Conservation (phyloP, 2,113 vertebrate species). For the Oncorhynchus clarkii region DNA sequence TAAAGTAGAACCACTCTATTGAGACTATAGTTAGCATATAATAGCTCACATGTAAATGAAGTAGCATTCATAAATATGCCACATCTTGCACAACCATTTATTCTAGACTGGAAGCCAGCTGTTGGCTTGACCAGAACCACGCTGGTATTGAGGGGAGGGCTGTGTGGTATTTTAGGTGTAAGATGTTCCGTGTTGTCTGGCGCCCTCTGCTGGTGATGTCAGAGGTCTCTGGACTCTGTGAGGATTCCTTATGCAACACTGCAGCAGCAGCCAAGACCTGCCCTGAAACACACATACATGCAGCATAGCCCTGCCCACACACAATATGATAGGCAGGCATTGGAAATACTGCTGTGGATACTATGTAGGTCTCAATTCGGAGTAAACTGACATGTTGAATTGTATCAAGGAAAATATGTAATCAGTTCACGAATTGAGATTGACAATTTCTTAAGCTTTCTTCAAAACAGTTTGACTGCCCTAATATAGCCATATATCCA, state of each 20-base stretch:
- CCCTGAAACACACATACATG: too few species aligned
- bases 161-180: background rate
- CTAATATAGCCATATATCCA: background rate
- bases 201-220: constrained; percentile 56
- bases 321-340: background rate
- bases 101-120: background rate
- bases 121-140: constrained; percentile 12
- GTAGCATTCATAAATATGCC: background rate
- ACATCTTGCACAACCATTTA: background rate
- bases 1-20: too few species aligned
- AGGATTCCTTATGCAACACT: background rate
- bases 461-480: background rate
- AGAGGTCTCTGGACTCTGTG: background rate
- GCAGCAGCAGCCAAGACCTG: background rate
- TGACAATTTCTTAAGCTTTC: background rate
- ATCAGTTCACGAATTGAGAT: background rate
- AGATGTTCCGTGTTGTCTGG: constrained; percentile 27
- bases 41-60: background rate
- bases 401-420: background rate
- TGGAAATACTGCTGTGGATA: background rate
- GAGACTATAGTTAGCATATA: too few species aligned
- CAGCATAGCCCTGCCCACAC: background rate
- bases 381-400: background rate
- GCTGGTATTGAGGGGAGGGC: background rate
- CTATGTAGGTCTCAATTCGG: background rate